Evolutionary conservation across 2,113 vertebrate species (phyloP), one percentile per base, ranked within the genome.

Genomic region (Hypomesus transpacificus): DNA sequence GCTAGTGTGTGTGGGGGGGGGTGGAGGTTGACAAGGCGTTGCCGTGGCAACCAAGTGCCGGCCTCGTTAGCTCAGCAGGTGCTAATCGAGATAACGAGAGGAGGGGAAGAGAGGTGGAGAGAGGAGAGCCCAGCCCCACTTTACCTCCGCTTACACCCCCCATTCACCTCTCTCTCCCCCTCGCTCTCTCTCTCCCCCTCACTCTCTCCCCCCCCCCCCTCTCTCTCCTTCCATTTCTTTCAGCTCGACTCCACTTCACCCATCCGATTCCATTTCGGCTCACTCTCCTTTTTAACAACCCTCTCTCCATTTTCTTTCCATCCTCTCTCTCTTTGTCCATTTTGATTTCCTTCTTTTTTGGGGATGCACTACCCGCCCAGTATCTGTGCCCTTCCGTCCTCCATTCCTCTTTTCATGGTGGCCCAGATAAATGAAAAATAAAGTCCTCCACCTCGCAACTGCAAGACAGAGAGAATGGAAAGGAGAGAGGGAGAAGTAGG

Each of bases 21-120:
- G 66, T 8, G 68, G 82, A 86, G 87, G 88, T 85, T 91, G 89
- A 88, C 70, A 76, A 86, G 82, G 79, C 66, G 89, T 91, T 85
- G 82, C 86, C 86, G 68, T 86, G 87, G 88, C 66, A 91, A 91
- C 91, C 66, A 77, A 75, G 83, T 86, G 83, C 83, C 69, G 81
- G 87, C 79, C 90, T 91, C 85, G 87, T 91, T 92, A 91, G 86
- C 87, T 83, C 89, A 89, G 90, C 91, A 92, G 90, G 91, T 91
- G 90, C 90, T 92, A 92, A 92, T 91, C 80, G 86, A 90, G 90
- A 91, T 91, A 92, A 91, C 87, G 84, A 90, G 82, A 73, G 85
- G 83, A 85, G 81, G 85, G 61, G 77, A 31, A 59, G 70, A 69
- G 75, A 64, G 62, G 5, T 18, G 51, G 21, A 1, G 52, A 1